Conservation (phyloP, 2,888 invertebrate species). For the Cantharis rufa region DNA sequence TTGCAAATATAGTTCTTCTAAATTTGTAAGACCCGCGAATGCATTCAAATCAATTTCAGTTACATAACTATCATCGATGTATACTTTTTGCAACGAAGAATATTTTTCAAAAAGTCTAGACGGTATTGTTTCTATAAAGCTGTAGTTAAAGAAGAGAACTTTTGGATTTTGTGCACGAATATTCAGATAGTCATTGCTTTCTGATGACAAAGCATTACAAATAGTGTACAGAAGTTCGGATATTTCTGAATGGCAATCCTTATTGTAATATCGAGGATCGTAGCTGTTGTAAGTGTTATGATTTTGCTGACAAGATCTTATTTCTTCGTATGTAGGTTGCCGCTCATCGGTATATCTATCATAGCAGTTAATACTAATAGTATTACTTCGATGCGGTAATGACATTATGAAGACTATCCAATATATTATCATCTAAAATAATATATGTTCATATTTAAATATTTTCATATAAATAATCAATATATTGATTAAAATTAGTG, state of each 20-base stretch:
- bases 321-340: too few species aligned
- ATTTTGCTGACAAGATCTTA: too few species aligned
- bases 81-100: background rate
- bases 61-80: background rate
- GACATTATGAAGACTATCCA: too few species aligned
- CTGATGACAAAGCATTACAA: background rate
- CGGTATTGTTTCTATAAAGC: background rate
- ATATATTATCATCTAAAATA: too few species aligned
- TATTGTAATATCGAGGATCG: too few species aligned
- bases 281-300: too few species aligned
- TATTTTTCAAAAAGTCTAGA: background rate
- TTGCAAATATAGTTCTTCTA: constrained; percentile 4
- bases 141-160: background rate
- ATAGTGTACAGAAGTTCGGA: background rate
- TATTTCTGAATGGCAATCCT: background rate
- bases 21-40: background rate
- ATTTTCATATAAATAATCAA: too few species aligned
- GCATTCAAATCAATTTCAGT: constrained; percentile 2
- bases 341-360: too few species aligned
- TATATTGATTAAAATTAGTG: too few species aligned
- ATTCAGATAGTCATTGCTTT: background rate
- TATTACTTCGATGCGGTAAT: too few species aligned
- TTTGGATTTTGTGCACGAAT: background rate
- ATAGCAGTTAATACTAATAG: too few species aligned
- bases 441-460: too few species aligned